A percentile compares a stretch with the other conserved stretches of the same genome.
Conservation (phyloP, 2,797 vertebrate species). For the Onychomys leucogaster region DNA sequence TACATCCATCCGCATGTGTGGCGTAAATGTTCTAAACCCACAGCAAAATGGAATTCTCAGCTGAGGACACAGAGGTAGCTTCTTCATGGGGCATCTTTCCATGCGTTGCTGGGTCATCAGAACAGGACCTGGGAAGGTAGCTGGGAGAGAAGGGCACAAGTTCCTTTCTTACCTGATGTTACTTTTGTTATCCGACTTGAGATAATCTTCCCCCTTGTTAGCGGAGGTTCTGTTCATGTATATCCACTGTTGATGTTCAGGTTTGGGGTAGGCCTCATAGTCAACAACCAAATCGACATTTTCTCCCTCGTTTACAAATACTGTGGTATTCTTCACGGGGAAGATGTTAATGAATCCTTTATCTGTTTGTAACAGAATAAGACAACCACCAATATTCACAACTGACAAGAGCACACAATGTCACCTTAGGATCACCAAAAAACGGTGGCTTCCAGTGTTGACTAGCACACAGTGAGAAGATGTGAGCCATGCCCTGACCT, state of each 20-base stretch:
- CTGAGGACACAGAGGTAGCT: not conserved
- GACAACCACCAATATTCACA: slow-evolving; percentile 25
- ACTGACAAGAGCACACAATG: not conserved
- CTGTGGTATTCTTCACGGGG: slow-evolving; percentile 89
- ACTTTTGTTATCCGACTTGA: slow-evolving; percentile 90
- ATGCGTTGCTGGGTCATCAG: accelerated
- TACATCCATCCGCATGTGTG: no score
- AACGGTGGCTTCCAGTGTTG: not conserved
- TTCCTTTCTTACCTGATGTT: slow-evolving; percentile 91
- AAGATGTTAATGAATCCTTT: slow-evolving; percentile 94
- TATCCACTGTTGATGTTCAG: slow-evolving; percentile 91
- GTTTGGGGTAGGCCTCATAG: slow-evolving; percentile 95
- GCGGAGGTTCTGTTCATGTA: slow-evolving; percentile 91
- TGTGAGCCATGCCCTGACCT: not conserved
- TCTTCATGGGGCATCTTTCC: not conserved
- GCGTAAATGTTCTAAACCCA: not conserved
- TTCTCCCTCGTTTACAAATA: slow-evolving; percentile 94
- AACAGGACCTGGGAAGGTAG: not conserved
- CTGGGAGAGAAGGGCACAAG: not conserved
- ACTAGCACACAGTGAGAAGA: not conserved
- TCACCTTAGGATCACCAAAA: not conserved
- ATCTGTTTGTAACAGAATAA: slow-evolving; percentile 87
- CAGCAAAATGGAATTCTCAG: not conserved
- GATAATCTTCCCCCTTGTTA: slow-evolving; percentile 94
- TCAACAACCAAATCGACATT: slow-evolving; percentile 92